Evolutionary conservation across 2,888 invertebrate genomes (phyloP).

Genomic region (Volucella inflata): DNA sequence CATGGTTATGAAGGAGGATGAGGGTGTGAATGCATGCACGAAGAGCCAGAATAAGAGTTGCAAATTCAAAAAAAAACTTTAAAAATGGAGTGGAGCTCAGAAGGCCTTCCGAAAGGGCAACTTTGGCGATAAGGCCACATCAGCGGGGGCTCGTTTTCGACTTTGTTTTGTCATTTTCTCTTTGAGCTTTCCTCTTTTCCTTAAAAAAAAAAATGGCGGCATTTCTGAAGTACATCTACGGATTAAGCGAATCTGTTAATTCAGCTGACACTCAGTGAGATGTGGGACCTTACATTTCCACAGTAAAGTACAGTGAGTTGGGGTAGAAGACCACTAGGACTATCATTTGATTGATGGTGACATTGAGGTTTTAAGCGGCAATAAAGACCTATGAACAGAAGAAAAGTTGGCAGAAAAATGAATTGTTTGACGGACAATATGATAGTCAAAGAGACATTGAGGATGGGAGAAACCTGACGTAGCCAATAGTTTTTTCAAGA

Average conservation of each 20-base stretch:
- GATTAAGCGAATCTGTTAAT: conserved; percentile 42
- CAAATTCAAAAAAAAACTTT: conserved; percentile 2
- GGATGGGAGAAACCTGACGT: too few species aligned
- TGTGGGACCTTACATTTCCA: conserved; percentile 52
- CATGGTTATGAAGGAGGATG: conserved; percentile 21
- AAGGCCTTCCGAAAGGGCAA: conserved; percentile 57
- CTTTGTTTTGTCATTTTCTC: conserved; percentile 21
- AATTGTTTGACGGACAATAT: neutral
- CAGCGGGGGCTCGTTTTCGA: conserved; percentile 58
- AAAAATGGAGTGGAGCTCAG: conserved; percentile 45
- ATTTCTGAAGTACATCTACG: neutral
- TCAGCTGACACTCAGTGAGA: conserved; percentile 69
- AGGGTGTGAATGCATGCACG: conserved; percentile 58
- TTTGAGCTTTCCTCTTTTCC: conserved; percentile 30
- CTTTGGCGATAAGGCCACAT: conserved; percentile 53
- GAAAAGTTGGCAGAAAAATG: neutral
- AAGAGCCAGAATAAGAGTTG: neutral
- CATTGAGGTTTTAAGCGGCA: conserved; percentile 68
- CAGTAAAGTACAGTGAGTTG: neutral
- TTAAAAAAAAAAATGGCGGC: conserved; percentile 60
- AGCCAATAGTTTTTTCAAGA: too few species aligned
- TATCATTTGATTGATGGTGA: conserved; percentile 71
- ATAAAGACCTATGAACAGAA: conserved; percentile 7
- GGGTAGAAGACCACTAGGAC: conserved; percentile 10
- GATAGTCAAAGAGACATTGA: too few species aligned